Conservation (phyloP, 2,113 vertebrate species). For the Hemiprocne comata region DNA sequence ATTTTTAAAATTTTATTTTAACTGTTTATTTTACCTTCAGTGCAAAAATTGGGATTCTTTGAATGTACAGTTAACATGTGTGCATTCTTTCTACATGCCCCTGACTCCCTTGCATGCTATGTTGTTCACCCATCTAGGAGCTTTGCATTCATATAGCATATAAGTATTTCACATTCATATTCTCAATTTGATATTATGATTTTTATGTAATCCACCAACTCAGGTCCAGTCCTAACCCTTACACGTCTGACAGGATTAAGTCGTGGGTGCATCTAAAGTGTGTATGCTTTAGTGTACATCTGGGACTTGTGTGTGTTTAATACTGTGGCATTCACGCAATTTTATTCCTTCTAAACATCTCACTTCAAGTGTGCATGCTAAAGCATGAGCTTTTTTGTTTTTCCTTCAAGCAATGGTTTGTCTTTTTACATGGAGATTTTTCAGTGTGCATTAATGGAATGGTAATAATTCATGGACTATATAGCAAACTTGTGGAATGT, state of each 20-base stretch:
- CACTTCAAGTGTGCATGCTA: background rate
- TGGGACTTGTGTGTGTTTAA: background rate
- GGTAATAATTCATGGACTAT: background rate
- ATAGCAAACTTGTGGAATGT: background rate
- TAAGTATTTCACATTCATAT: background rate
- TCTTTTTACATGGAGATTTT: background rate
- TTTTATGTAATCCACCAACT: background rate
- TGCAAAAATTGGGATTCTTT: background rate
- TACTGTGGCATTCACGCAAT: background rate
- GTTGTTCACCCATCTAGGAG: background rate
- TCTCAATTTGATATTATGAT: background rate
- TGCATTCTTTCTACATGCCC: background rate
- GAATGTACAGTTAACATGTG: background rate
- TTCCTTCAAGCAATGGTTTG: background rate
- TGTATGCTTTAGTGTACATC: background rate
- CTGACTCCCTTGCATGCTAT: too few relatives aligned
- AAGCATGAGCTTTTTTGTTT: background rate
- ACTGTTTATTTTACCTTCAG: background rate
- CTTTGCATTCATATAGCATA: background rate
- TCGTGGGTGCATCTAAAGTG: background rate
- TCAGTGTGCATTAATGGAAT: background rate
- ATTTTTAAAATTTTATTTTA: too few relatives aligned
- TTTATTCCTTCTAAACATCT: background rate
- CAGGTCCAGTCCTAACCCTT: background rate
- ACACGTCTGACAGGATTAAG: background rate